Conservation (phyloP, 2,797 vertebrate genomes). For the Enteromius thamalakanensis region DNA sequence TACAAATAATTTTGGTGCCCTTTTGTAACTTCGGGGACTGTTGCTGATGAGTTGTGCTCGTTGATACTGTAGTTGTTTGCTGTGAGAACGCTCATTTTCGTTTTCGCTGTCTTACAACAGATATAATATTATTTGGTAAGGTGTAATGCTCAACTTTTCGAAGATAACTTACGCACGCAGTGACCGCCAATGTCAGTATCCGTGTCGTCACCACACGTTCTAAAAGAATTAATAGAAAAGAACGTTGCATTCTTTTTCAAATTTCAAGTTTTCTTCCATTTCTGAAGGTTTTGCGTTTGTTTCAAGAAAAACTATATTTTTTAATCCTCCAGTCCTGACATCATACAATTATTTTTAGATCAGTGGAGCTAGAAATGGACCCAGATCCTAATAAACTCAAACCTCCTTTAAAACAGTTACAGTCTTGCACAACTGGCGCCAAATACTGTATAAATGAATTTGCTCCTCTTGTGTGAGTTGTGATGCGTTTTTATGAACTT, state of each 20-base stretch:
- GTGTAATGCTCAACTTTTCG: not conserved
- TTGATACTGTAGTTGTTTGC: not conserved
- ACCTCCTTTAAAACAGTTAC: not conserved
- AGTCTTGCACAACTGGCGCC: not conserved
- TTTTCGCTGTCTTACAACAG: no score
- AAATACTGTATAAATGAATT: not conserved
- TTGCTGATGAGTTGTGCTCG: not conserved
- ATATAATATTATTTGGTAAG: not conserved
- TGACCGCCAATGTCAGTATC: no score
- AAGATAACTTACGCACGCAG: not conserved
- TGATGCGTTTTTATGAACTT: not conserved
- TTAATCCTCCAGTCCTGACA: not conserved
- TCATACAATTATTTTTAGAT: not conserved
- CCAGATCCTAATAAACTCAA: not conserved
- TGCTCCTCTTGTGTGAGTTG: not conserved
- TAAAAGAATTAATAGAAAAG: not conserved
- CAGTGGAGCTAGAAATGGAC: not conserved
- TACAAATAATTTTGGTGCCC: not conserved
- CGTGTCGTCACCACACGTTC: not conserved
- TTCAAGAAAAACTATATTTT: not conserved
- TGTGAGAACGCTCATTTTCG: not conserved
- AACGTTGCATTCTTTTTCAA: not conserved
- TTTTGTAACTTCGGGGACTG: not conserved
- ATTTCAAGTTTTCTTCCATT: not conserved
- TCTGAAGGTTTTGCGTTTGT: not conserved